phyloP scores from a whole-genome alignment of 2,888 invertebrate genomes.

The Hedya salicella region DNA sequence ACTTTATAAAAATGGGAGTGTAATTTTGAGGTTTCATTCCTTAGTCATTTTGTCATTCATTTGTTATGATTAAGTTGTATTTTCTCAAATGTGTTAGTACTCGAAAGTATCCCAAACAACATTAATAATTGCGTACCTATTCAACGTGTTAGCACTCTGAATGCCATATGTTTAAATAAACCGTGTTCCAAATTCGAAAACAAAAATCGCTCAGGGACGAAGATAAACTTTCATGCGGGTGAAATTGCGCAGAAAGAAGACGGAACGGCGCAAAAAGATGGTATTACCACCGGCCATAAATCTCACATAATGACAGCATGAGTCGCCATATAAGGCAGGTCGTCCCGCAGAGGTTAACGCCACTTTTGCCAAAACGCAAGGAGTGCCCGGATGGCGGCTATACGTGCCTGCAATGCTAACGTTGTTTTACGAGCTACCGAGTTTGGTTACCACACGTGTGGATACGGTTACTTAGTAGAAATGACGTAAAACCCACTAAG shows the following conservation, averaged over 20 bases:
- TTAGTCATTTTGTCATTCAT: no score
- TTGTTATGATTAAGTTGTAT: no score
- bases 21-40: no score
- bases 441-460: not conserved
- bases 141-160: no score
- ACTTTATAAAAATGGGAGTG: no score
- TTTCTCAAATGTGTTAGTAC: no score
- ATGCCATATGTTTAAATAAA: no score
- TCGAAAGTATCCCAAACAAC: no score
- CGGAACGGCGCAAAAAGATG: no score
- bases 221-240: no score
- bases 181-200: no score
- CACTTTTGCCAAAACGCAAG: conserved; percentile 5
- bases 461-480: not conserved
- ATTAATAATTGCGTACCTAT: no score
- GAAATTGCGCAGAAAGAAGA: not conserved
- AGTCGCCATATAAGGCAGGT: not conserved
- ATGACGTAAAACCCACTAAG: not conserved
- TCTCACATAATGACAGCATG: not conserved
- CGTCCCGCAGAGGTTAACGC: conserved; percentile 17
- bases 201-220: not conserved
- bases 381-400: conserved; percentile 13
- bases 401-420: conserved; percentile 18
- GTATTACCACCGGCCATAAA: not conserved
- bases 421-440: not conserved